Base-by-base conservation (phyloP, 2,888 invertebrate species). In the Antheraea assamensis region DNA sequence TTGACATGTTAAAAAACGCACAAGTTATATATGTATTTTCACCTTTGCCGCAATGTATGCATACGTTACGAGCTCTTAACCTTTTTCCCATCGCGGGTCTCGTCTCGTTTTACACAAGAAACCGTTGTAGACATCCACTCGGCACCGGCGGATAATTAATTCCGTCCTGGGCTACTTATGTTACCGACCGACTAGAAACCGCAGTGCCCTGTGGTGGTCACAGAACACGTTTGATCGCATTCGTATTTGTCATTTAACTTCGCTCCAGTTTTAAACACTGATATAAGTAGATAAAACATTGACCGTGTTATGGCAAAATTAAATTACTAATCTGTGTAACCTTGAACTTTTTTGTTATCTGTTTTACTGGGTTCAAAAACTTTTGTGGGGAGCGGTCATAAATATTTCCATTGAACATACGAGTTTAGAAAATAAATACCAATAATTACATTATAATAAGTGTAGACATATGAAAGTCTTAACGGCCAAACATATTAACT, bases 51-150 rank as follows among this genome's bases (percentile, higher is more conserved):
- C 81, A 81, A 80, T 74, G 78, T 80, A 81, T 82, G 80, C 78
- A 85, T 85, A 78, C 82, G 42, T 80, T 78, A 84, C 82, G 78
- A 79, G 85, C 87, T 83, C 86, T 88, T 90, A 89, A 89, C 87
- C 88, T 91, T 92, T 90, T 92, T 90, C 89, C 87, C 88, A 89
- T 89, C 84, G 85, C 80, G 82, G 78, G 83, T 80, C 86, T 87
- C 86, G 91, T 91, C 90, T 91, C 89, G 88, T 89, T 90, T 89
- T 91, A 92, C 92, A 90, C 91, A 85, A 93, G 92, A 90, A 90
- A 92, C 93, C 92, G 92, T 93, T 93, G 87, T 84, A 83, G 81
- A 84, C 83, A 85, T 85, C 85, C 86, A 87, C 83, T 84, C 81
- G 81, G 79, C 77, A 77, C 79, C 83, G 78, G 83, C 82, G 80